Percentiles rank a stretch among this genome's conserved stretches.
These are phyloP conservation scores for Atopsyche davidsoni DNA, from an alignment of 1,140 invertebrate species.

Conservation along the genomic window DNA sequence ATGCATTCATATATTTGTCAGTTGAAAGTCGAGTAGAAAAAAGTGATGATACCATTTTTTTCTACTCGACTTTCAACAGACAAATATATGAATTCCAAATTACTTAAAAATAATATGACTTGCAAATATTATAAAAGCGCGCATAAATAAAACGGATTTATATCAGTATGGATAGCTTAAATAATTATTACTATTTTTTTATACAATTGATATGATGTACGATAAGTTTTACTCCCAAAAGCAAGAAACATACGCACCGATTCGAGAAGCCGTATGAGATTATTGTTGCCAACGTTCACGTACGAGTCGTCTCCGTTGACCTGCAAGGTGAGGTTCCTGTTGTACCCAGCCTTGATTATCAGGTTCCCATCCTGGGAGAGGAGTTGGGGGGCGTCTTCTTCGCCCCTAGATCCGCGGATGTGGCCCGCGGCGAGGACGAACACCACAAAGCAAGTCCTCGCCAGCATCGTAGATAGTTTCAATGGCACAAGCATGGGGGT, in stretches of 20 bases:
- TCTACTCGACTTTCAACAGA: not conserved
- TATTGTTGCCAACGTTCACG: constrained; percentile 14
- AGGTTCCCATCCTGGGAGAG: constrained; percentile 18
- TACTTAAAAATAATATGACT: not conserved
- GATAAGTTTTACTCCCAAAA: not conserved
- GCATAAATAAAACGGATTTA: constrained; percentile 1
- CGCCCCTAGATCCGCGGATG: not conserved
- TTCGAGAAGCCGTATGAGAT: constrained; percentile 4
- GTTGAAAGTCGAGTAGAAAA: not conserved
- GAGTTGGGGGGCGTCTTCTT: constrained; percentile 7
- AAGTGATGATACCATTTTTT: not conserved
- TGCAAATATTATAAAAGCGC: constrained; percentile 1
- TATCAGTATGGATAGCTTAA: not conserved
- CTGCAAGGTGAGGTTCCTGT: constrained; percentile 19
- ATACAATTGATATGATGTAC: too few relatives aligned
- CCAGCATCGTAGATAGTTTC: not conserved
- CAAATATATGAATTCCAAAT: not conserved
- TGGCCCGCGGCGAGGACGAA: not conserved
- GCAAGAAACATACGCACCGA: constrained; percentile 3
- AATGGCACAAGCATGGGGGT: constrained; percentile 1
- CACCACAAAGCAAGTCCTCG: not conserved
- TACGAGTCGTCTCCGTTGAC: constrained; percentile 7
- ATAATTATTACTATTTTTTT: constrained; percentile 1
- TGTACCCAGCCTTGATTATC: constrained; percentile 12
- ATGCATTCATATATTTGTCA: not conserved